phyloP scores from a whole-genome alignment of 2,888 invertebrate genomes.

The Tenthredo mesomela region DNA sequence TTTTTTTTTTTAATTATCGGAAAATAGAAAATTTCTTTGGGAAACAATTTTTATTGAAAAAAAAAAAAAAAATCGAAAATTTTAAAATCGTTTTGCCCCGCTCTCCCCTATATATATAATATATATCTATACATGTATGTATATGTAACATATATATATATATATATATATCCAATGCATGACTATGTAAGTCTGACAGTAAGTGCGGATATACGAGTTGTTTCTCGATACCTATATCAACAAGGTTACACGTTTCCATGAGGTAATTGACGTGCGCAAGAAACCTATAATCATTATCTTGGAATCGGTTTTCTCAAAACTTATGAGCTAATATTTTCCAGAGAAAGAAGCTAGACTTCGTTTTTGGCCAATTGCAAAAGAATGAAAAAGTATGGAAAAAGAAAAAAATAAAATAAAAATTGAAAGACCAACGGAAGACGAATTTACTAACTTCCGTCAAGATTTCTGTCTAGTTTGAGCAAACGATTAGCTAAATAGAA shows the following conservation, averaged over 20 bases:
- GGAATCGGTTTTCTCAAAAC: neutral
- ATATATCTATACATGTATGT: no score
- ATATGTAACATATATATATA: neutral
- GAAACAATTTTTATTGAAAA: no score
- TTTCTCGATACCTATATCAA: neutral
- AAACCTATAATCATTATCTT: neutral
- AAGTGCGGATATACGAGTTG: neutral
- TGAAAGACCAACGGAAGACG: neutral
- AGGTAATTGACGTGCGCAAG: neutral
- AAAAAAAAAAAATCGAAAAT: no score
- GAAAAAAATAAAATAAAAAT: neutral
- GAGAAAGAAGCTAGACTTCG: neutral
- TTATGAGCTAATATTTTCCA: neutral
- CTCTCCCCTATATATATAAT: no score
- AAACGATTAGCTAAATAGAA: neutral
- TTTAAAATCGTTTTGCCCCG: no score
- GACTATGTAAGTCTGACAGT: neutral
- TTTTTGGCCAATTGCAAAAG: neutral
- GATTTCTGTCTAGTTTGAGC: neutral
- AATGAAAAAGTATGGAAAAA: neutral
- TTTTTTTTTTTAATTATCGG: no score
- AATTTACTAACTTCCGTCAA: neutral
- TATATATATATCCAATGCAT: neutral
- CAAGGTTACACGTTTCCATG: neutral
- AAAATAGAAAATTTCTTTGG: no score